These are phyloP conservation scores for Chrysomallon squamiferum DNA, from an alignment of 1,140 invertebrate genomes.

Conservation along the genomic window DNA sequence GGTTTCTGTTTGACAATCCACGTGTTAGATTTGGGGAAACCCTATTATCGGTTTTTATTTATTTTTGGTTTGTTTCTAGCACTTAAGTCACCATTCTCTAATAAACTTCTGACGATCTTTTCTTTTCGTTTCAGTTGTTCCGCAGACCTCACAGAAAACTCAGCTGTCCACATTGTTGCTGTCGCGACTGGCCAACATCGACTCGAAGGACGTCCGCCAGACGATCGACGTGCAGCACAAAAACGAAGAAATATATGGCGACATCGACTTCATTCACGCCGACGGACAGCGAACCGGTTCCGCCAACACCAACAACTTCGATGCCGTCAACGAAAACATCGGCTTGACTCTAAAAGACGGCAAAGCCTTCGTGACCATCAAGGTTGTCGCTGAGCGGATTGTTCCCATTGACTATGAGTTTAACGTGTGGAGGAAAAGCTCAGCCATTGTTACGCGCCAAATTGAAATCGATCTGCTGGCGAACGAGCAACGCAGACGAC, in stretches of 20 bases:
- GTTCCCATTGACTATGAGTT: constrained; percentile 55
- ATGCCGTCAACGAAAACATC: constrained; percentile 58
- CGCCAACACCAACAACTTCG: constrained; percentile 50
- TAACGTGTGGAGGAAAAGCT: constrained; percentile 60
- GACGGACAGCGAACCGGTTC: constrained; percentile 35
- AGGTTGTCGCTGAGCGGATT: constrained; percentile 55
- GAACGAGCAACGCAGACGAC: constrained; percentile 50
- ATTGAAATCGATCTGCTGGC: constrained; percentile 59
- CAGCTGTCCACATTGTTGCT: constrained; percentile 45
- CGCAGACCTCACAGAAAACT: constrained; percentile 18
- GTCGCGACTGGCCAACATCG: constrained; percentile 40
- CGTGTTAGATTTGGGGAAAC: no score
- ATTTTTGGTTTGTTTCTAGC: no score
- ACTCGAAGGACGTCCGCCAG: constrained; percentile 52
- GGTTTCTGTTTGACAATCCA: no score
- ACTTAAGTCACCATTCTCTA: no score
- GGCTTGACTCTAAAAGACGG: constrained; percentile 54
- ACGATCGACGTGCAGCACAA: constrained; percentile 57
- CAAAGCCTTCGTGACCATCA: constrained; percentile 54
- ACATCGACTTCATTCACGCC: constrained; percentile 48
- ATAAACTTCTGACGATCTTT: no score
- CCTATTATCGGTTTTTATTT: no score
- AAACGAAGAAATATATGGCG: constrained; percentile 57
- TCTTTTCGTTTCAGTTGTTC: no score
- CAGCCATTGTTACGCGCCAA: constrained; percentile 58